Conservation (phyloP, 1,140 invertebrate species). For the Tetramorium parvispinum region DNA sequence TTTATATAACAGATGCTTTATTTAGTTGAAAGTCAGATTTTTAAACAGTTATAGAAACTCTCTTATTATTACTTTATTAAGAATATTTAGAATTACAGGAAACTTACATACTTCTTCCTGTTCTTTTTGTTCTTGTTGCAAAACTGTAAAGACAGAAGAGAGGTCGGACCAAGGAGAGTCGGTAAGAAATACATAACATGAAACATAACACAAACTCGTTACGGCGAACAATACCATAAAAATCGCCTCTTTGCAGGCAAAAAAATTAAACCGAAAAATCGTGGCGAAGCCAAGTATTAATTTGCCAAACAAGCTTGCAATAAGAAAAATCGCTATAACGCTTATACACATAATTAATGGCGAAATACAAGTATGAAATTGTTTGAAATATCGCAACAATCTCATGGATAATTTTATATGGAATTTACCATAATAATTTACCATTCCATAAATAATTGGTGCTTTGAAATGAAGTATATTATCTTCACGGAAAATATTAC, state of each 20-base stretch:
- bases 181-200: constrained; percentile 90
- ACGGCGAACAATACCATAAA: constrained; percentile 88
- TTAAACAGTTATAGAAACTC: not conserved
- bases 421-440: too few species aligned
- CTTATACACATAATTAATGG: constrained; percentile 90
- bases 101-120: constrained; percentile 22
- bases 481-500: too few species aligned
- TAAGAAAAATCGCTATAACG: constrained; percentile 89
- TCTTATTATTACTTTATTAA: not conserved
- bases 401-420: too few species aligned
- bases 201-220: constrained; percentile 88
- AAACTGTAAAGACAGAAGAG: constrained; percentile 71
- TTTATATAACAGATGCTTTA: not conserved
- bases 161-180: constrained; percentile 76
- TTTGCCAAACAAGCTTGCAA: constrained; percentile 90
- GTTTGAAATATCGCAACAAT: too few species aligned
- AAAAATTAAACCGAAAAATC: constrained; percentile 86
- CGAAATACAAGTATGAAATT: constrained; percentile 84
- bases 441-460: too few species aligned
- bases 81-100: not conserved
- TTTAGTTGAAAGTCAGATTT: not conserved
- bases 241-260: constrained; percentile 88
- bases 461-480: too few species aligned
- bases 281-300: constrained; percentile 90
- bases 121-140: constrained; percentile 67